Conservation (phyloP, 2,888 invertebrate genomes). For the Muschampia plurimacula region DNA sequence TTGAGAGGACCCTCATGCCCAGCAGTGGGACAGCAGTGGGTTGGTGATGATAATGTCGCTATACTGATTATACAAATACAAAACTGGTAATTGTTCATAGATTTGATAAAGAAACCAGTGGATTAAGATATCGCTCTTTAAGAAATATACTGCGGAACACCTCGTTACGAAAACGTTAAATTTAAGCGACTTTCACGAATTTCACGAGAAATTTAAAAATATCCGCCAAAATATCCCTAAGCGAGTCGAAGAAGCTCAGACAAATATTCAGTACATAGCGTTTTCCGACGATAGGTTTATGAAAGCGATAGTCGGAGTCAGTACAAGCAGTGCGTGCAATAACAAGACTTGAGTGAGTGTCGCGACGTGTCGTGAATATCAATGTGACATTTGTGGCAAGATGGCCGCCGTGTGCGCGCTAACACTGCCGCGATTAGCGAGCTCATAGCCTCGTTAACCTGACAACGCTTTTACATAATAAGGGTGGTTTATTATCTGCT, state of each 20-base stretch:
- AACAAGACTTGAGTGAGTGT: conserved; percentile 39
- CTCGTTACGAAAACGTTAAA: too few relatives aligned
- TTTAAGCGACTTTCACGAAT: too few relatives aligned
- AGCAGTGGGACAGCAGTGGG: too few relatives aligned
- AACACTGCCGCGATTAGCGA: conserved; percentile 41
- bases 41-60: too few relatives aligned
- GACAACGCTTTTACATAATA: conserved; percentile 30
- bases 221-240: neutral
- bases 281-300: conserved; percentile 1
- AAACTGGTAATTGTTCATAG: too few relatives aligned
- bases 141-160: too few relatives aligned
- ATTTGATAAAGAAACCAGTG: too few relatives aligned
- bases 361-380: conserved; percentile 69
- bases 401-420: conserved; percentile 14
- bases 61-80: too few relatives aligned
- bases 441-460: conserved; percentile 37
- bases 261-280: conserved; percentile 1
- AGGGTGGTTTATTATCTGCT: conserved; percentile 5
- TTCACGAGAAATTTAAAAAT: too few relatives aligned
- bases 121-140: too few relatives aligned
- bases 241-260: neutral
- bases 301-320: conserved; percentile 4
- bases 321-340: conserved; percentile 26
- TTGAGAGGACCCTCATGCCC: too few relatives aligned
- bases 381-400: conserved; percentile 60